These are phyloP conservation scores for Calonectris borealis DNA, from an alignment of 2,113 vertebrate genomes.

Conservation along the genomic window DNA sequence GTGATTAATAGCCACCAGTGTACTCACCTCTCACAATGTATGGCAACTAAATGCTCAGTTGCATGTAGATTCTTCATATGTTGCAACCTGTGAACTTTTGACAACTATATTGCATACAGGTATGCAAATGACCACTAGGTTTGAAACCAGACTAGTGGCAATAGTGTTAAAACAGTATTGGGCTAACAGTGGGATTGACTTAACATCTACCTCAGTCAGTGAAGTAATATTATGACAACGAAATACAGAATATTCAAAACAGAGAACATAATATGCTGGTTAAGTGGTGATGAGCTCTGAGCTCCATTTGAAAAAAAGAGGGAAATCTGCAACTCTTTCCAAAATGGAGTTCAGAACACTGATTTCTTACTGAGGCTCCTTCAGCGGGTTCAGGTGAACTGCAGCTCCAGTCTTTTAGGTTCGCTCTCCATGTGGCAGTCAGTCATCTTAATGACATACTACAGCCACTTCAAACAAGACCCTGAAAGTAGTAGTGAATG, in stretches of 20 bases:
- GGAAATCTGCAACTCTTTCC: neutral
- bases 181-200: neutral
- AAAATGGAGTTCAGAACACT: neutral
- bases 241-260: neutral
- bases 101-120: neutral
- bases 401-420: neutral
- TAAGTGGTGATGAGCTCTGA: neutral
- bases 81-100: neutral
- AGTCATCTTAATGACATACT: neutral
- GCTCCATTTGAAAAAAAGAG: neutral
- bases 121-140: fast-evolving
- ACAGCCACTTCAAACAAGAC: neutral
- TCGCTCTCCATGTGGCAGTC: neutral
- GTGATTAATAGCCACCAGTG: neutral
- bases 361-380: neutral
- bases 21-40: neutral
- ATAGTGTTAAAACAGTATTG: neutral
- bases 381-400: neutral
- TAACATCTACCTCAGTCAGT: neutral
- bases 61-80: neutral
- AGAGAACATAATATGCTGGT: neutral
- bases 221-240: neutral
- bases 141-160: neutral
- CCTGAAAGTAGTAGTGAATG: neutral
- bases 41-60: neutral